phyloP scores from a whole-genome alignment of 2,113 vertebrate genomes.

The Lampris incognitus region DNA sequence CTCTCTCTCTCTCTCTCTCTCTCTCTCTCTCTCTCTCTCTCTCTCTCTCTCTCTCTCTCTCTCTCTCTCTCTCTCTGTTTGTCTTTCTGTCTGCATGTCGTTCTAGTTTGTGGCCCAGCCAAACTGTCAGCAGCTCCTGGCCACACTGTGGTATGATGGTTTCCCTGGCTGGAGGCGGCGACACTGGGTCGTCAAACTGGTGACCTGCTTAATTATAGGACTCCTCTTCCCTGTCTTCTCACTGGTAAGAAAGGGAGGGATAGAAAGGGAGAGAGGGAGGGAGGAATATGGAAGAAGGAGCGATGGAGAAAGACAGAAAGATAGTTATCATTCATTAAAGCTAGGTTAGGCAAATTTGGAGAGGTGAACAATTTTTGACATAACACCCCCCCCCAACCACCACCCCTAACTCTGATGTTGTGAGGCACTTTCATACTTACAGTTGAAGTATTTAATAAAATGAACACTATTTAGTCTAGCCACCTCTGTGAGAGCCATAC shows the following conservation, averaged over 20 bases:
- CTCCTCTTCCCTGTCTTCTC: slow-evolving; percentile 94
- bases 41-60: background rate
- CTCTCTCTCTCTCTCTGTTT: background rate
- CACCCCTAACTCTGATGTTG: too few species aligned
- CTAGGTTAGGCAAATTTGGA: too few species aligned
- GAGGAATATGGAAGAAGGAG: too few species aligned
- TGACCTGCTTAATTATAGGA: slow-evolving; percentile 96
- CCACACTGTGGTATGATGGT: slow-evolving; percentile 96
- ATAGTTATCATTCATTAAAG: too few species aligned
- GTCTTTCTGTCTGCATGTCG: slow-evolving; percentile 20
- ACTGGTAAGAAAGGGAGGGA: slow-evolving; percentile 63
- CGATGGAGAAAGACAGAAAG: too few species aligned
- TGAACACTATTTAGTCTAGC: too few species aligned
- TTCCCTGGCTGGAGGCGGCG: slow-evolving; percentile 97
- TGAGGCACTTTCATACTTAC: too few species aligned
- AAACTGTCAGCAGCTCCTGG: slow-evolving; percentile 97
- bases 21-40: background rate
- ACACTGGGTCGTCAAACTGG: slow-evolving; percentile 95
- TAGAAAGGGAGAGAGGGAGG: background rate
- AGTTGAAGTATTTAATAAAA: too few species aligned
- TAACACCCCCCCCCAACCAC: too few species aligned
- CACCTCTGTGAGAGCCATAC: too few species aligned
- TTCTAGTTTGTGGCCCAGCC: slow-evolving; percentile 96
- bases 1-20: slow-evolving; percentile 4
- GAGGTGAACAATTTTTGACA: too few species aligned